Evolutionary conservation across 2,113 vertebrate genomes (phyloP).

Genomic region (Machaerirhynchus nigripectus): DNA sequence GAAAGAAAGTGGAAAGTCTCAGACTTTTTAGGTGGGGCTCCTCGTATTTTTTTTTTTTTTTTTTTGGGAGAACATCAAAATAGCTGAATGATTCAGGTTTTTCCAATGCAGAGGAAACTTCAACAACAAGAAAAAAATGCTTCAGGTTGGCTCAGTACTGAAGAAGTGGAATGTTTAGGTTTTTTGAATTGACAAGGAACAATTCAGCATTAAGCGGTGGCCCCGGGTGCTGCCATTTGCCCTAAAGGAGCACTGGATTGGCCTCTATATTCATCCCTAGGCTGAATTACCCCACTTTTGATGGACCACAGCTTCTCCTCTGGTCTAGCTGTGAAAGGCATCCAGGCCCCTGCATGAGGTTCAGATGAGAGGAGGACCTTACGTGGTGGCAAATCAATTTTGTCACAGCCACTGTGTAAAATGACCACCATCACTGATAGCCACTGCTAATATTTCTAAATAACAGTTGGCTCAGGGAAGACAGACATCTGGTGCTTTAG

Average conservation of each 20-base stretch:
- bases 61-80: not conserved
- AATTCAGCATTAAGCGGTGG: not conserved
- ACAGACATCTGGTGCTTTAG: not conserved
- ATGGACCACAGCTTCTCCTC: not conserved
- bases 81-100: not conserved
- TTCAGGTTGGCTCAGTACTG: not conserved
- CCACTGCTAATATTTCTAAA: not conserved
- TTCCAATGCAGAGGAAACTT: not conserved
- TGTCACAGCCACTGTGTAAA: not conserved
- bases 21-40: not conserved
- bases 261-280: not conserved
- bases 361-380: not conserved
- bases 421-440: not conserved
- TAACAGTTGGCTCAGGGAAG: not conserved
- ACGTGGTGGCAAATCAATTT: not conserved
- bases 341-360: not conserved
- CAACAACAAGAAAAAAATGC: not conserved
- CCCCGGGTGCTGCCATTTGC: not conserved
- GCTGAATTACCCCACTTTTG: not conserved
- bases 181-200: not conserved
- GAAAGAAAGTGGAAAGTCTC: not conserved
- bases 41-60: not conserved
- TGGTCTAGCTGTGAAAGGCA: not conserved
- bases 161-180: not conserved
- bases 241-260: not conserved